Percentiles rank a stretch among this genome's conserved stretches.
These are phyloP conservation scores for Panthera leo DNA, from an alignment of 2,113 vertebrate genomes.

Conservation along the genomic window DNA sequence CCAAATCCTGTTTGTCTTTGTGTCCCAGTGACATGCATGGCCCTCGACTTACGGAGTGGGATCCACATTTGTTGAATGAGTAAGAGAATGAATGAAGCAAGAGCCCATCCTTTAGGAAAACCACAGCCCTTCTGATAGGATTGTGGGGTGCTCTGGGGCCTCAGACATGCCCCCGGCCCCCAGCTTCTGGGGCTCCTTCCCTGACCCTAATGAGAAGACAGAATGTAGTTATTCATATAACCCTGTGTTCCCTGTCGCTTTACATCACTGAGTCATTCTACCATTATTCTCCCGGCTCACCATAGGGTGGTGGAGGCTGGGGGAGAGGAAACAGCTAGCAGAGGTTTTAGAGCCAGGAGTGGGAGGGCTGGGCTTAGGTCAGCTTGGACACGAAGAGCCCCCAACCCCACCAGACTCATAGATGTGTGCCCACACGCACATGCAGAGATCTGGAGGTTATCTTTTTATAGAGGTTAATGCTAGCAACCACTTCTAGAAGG, in stretches of 20 bases:
- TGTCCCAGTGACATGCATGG: not conserved
- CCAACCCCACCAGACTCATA: not conserved
- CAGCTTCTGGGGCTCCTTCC: not conserved
- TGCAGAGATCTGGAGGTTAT: too few relatives aligned
- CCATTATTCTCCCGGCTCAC: not conserved
- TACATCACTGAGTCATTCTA: not conserved
- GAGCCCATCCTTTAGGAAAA: not conserved
- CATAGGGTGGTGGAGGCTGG: not conserved
- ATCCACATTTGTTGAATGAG: not conserved
- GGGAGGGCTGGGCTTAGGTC: not conserved
- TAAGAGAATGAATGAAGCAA: not conserved
- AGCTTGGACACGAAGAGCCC: not conserved
- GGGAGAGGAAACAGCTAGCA: not conserved
- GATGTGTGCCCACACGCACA: accelerated
- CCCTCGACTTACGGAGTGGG: not conserved
- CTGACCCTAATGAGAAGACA: not conserved
- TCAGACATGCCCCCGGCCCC: accelerated
- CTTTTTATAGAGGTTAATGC: not conserved
- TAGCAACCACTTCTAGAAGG: not conserved
- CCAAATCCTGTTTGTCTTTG: not conserved
- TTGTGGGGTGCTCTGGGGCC: not conserved
- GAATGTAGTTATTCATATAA: not conserved
- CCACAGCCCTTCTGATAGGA: not conserved
- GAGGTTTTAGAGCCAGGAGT: not conserved
- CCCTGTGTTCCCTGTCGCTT: not conserved